A percentile compares a stretch with the other conserved stretches of the same genome.
These are phyloP conservation scores for Spheniscus mendiculus DNA, from an alignment of 2,113 vertebrate genomes.

Conservation along the genomic window DNA sequence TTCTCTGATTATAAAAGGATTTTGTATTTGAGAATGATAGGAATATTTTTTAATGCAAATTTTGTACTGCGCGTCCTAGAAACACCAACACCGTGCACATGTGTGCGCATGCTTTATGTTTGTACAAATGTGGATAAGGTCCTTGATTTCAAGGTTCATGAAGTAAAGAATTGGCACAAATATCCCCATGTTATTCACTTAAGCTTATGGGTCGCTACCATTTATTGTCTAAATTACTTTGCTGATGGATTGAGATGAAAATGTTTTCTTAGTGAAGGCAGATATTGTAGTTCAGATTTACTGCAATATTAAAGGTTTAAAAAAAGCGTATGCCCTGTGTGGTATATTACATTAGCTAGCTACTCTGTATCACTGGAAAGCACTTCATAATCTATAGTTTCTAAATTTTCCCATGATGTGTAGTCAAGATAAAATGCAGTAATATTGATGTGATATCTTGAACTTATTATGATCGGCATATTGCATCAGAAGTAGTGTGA, in stretches of 20 bases:
- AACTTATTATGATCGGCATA: background rate
- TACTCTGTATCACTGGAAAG: conserved; percentile 35
- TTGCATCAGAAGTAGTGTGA: conserved; percentile 28
- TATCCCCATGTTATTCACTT: conserved; percentile 43
- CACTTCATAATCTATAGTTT: conserved; percentile 48
- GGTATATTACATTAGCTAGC: conserved; percentile 43
- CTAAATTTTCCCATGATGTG: conserved; percentile 39
- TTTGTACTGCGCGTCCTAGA: background rate
- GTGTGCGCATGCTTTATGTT: background rate
- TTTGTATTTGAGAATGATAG: background rate
- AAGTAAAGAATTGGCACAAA: conserved; percentile 37
- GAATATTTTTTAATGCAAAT: background rate
- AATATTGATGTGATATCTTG: conserved; percentile 43
- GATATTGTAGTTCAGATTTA: conserved; percentile 47
- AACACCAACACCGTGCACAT: background rate
- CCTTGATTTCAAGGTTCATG: conserved; percentile 42
- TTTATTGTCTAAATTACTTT: conserved; percentile 59
- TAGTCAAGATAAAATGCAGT: conserved; percentile 27
- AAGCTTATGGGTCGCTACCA: conserved; percentile 29
- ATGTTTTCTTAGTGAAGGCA: conserved; percentile 62
- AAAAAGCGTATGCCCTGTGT: conserved; percentile 7
- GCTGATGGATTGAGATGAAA: conserved; percentile 57
- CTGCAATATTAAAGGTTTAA: conserved; percentile 46
- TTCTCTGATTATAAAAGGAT: background rate
- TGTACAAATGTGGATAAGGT: background rate